Evolutionary conservation across 2,113 vertebrate genomes (phyloP).

Genomic region (Cyanocitta stelleri): DNA sequence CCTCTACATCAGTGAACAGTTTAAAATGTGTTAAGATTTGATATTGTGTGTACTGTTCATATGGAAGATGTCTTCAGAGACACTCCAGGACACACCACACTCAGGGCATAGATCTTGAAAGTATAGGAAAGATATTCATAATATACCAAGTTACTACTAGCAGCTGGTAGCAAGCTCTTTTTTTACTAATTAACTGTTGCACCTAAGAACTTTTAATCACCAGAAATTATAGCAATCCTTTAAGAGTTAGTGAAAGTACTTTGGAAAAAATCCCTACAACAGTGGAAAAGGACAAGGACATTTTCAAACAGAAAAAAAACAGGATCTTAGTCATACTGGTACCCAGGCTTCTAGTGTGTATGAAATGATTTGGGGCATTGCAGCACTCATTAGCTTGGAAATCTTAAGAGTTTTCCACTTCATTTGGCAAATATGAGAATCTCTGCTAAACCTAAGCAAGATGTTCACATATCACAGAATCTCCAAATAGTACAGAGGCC

Average conservation of each 20-base stretch:
- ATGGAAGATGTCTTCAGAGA: neutral
- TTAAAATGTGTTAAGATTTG: constrained; percentile 2
- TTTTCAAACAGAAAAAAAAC: neutral
- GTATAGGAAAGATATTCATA: neutral
- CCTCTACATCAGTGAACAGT: neutral
- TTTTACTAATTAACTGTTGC: neutral
- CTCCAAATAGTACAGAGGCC: neutral
- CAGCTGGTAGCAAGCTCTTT: neutral
- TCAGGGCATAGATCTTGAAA: neutral
- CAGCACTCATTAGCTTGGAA: neutral
- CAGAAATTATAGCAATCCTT: neutral
- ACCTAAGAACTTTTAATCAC: neutral
- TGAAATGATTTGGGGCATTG: neutral
- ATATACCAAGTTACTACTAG: neutral
- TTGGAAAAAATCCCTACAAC: neutral
- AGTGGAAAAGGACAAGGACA: neutral
- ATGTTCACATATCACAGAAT: neutral
- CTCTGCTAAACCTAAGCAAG: neutral
- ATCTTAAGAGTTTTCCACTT: neutral
- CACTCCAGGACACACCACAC: neutral
- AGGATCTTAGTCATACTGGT: neutral
- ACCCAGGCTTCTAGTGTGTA: neutral
- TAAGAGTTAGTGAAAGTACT: neutral
- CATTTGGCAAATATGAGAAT: neutral
- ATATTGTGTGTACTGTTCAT: neutral